Conservation (phyloP, 2,113 vertebrate species). For the Corydoras maculifer region DNA sequence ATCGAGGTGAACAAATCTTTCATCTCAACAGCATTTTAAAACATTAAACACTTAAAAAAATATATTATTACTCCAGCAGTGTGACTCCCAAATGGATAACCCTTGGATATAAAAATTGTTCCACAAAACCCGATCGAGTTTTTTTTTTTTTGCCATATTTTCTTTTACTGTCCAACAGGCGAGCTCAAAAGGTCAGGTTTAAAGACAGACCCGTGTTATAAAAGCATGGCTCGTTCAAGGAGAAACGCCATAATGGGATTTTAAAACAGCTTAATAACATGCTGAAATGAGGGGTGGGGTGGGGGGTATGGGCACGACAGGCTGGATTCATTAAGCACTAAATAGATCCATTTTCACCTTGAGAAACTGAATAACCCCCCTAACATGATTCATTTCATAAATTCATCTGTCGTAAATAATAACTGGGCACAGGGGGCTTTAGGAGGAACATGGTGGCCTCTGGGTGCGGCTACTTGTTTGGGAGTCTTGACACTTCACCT, state of each 20-base stretch:
- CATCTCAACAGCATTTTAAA: constrained; percentile 41
- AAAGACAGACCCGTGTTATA: constrained; percentile 74
- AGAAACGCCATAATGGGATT: constrained; percentile 79
- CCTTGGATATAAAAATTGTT: constrained; percentile 29
- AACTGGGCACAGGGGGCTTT: constrained; percentile 46
- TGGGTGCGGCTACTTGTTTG: too few species aligned
- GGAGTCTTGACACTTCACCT: constrained; percentile 25
- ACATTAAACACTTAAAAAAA: constrained; percentile 43
- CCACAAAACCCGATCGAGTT: constrained; percentile 41
- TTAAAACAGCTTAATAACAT: constrained; percentile 81
- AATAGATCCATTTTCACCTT: constrained; percentile 77
- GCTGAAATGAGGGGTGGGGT: constrained; percentile 73
- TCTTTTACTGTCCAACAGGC: constrained; percentile 34
- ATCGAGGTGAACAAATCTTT: too few species aligned
- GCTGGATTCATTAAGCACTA: constrained; percentile 75
- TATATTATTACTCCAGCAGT: constrained; percentile 44
- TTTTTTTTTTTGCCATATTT: constrained; percentile 42
- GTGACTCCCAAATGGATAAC: constrained; percentile 30
- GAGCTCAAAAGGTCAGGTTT: constrained; percentile 71
- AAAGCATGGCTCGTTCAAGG: constrained; percentile 77
- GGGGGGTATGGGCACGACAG: constrained; percentile 39
- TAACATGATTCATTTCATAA: constrained; percentile 72
- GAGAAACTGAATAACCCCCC: constrained; percentile 72
- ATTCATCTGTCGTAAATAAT: constrained; percentile 74
- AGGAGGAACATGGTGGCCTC: too few species aligned